These are phyloP conservation scores for Gymnocheta viridis DNA, from an alignment of 2,888 invertebrate genomes.

Conservation along the genomic window DNA sequence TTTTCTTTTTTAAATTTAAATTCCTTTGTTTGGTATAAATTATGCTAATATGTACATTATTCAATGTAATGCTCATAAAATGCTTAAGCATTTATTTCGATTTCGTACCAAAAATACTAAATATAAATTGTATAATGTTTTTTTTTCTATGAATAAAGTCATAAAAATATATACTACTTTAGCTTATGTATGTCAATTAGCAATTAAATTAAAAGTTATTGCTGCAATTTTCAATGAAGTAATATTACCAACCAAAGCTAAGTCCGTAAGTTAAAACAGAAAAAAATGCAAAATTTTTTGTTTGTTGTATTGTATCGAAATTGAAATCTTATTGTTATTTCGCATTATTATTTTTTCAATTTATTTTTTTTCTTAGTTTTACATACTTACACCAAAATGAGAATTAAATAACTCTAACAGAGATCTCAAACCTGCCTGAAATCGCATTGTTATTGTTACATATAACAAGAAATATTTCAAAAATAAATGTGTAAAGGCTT, in stretches of 20 bases:
- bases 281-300: neutral
- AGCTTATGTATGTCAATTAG: slow-evolving; percentile 57
- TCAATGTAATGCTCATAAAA: slow-evolving; percentile 17
- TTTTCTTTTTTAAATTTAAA: slow-evolving; percentile 38
- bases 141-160: slow-evolving; percentile 52
- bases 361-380: neutral
- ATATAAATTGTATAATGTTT: neutral
- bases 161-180: slow-evolving; percentile 59
- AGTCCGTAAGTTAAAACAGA: neutral
- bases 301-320: slow-evolving; percentile 31
- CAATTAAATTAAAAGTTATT: slow-evolving; percentile 59
- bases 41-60: slow-evolving; percentile 27
- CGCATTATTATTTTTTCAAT: slow-evolving; percentile 24
- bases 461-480: too few species aligned
- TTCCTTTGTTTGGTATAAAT: slow-evolving; percentile 46
- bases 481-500: neutral
- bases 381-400: neutral
- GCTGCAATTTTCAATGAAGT: slow-evolving; percentile 6
- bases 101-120: neutral
- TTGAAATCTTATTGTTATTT: slow-evolving; percentile 51
- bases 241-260: neutral
- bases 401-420: neutral
- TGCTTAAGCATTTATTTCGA: neutral
- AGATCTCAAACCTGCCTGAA: neutral
- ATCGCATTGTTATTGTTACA: neutral